Evolutionary conservation across 2,888 invertebrate species (phyloP).

Genomic region (Ophion ventricosus): DNA sequence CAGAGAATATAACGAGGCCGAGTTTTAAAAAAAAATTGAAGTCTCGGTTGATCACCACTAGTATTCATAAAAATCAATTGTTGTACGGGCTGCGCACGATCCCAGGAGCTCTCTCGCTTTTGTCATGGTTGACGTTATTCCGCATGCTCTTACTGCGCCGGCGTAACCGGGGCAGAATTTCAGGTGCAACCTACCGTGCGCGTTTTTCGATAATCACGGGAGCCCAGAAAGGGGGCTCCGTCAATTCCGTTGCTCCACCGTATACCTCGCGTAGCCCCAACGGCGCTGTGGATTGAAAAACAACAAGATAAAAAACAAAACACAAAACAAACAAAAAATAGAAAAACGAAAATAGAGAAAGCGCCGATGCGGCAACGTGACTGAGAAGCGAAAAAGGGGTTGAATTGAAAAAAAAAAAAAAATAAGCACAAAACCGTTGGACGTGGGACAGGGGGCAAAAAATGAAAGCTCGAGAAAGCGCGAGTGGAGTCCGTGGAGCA

Average conservation of each 20-base stretch:
- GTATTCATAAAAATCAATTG: constrained; percentile 26
- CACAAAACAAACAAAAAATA: constrained; percentile 22
- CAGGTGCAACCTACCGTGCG: constrained; percentile 22
- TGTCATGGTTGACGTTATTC: constrained; percentile 15
- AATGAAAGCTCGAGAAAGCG: constrained; percentile 59
- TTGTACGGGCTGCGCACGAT: constrained; percentile 13
- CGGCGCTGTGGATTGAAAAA: constrained; percentile 22
- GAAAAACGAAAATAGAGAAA: constrained; percentile 27
- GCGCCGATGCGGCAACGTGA: constrained; percentile 41
- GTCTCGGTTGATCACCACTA: constrained; percentile 9
- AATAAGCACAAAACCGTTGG: constrained; percentile 49
- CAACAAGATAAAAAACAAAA: constrained; percentile 1
- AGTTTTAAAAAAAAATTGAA: background rate
- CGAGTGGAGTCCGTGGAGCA: constrained; percentile 26
- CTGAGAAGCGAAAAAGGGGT: constrained; percentile 48
- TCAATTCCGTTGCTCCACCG: constrained; percentile 12
- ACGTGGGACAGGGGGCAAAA: constrained; percentile 43
- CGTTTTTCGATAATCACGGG: constrained; percentile 29
- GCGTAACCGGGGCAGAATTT: constrained; percentile 32
- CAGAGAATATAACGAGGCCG: background rate
- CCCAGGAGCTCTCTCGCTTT: constrained; percentile 1
- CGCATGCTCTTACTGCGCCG: constrained; percentile 18
- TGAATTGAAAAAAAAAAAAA: constrained; percentile 49
- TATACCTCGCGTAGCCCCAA: constrained; percentile 17
- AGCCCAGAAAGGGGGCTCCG: constrained; percentile 20